Base-by-base conservation (phyloP, 2,888 invertebrate species). In the Hirtodrosophila trivittata region DNA sequence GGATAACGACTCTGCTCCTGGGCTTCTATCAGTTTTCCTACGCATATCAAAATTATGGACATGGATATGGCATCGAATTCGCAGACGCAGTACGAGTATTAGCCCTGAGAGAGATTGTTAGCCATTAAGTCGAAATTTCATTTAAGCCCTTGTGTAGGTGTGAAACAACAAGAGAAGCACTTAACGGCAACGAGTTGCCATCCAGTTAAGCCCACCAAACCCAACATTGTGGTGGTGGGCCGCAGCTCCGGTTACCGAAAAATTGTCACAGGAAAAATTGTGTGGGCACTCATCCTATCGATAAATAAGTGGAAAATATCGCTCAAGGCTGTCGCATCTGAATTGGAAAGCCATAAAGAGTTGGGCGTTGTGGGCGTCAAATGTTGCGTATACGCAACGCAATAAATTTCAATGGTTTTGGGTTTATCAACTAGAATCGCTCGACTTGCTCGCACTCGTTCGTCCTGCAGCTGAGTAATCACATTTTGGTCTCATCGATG, bases 301-400 rank as follows among this genome's bases (percentile, higher is more conserved):
- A 8, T 28, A 18, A 42, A 41, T 18, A 18, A 26, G 33, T 45
- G 8, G 4, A 42, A 39, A 32, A 47, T 62, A 39, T 41, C 30
- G 32, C 38, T 42, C 71, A 75, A 71, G 63, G 63, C 47, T 70
- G 59, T 39, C 16, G 58, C 62, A 51, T 47, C 50, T 66, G 73
- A 62, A 49, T 66, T 52, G 66, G 59, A 66, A 70, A 66, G 51
- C 45, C 60, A 51, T 65, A 54, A 64, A 62, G 38, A 13, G 46
- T 33, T 12, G 7, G 12, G 32, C 32, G 49, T 14, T 35, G 12
- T 12, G 55, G 50, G 54, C 18, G 63, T 46, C 60, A 82, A 82
- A 85, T 74, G 75, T 59, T 55, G 83, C 86, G 86, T 78, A 78
- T 82, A 85, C 82, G 78, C 64, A 66, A 30, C 49, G 83, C 67